These are phyloP conservation scores for Regulus satrapa DNA, from an alignment of 2,113 vertebrate species.

Conservation along the genomic window DNA sequence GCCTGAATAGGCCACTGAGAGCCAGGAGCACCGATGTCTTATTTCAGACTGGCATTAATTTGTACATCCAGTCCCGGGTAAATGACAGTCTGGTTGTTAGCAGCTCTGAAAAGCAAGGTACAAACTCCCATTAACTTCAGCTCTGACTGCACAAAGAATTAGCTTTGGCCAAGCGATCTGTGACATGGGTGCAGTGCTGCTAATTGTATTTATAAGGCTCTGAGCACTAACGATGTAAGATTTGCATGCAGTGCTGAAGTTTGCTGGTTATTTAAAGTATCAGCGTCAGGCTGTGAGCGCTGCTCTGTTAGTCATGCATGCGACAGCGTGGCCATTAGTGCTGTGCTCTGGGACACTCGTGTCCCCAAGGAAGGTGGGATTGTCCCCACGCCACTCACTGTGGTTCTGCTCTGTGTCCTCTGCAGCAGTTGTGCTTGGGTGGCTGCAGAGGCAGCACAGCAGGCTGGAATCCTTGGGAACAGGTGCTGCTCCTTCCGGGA, in stretches of 20 bases:
- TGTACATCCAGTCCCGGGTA: background rate
- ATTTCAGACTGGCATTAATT: background rate
- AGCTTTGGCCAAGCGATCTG: background rate
- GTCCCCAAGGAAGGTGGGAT: background rate
- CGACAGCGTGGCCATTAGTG: background rate
- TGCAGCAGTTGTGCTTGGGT: background rate
- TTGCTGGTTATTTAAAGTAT: background rate
- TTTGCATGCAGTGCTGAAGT: background rate
- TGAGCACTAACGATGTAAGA: background rate
- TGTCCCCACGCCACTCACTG: background rate
- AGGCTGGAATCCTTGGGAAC: background rate
- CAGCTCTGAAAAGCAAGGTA: constrained; percentile 13
- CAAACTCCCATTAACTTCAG: background rate
- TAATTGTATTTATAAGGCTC: background rate
- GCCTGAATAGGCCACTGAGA: background rate
- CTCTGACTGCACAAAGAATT: background rate
- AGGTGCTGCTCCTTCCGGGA: background rate
- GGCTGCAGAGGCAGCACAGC: background rate
- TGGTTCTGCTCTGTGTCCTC: background rate
- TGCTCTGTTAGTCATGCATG: background rate
- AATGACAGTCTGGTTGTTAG: background rate
- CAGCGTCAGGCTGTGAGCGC: background rate
- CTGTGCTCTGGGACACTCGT: background rate
- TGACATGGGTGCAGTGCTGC: background rate
- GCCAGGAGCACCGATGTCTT: background rate